A percentile compares a stretch with the other conserved stretches of the same genome.
These are phyloP conservation scores for Phycodurus eques DNA, from an alignment of 2,113 vertebrate species.

Conservation along the genomic window DNA sequence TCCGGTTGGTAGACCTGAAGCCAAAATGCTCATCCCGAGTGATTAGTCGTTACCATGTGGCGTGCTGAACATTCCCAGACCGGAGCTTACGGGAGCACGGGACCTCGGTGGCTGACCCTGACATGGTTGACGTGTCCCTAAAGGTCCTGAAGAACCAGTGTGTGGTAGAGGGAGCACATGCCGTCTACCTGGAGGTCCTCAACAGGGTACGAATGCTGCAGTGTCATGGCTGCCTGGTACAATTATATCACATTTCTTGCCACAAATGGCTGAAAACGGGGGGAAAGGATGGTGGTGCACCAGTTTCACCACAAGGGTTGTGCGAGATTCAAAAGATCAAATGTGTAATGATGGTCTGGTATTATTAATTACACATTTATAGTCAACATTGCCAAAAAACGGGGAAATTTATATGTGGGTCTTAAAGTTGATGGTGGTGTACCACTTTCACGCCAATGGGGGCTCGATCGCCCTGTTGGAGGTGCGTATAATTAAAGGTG, in stretches of 20 bases:
- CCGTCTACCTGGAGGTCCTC: slow-evolving; percentile 82
- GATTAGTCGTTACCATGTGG: not conserved
- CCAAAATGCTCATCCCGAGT: not conserved
- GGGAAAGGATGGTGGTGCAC: no score
- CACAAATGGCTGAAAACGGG: no score
- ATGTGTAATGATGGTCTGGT: no score
- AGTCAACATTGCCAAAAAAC: no score
- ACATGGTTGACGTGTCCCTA: slow-evolving; percentile 74
- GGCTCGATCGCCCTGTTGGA: no score
- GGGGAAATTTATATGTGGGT: no score
- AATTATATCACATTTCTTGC: not conserved
- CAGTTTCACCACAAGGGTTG: no score
- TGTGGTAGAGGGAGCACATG: slow-evolving; percentile 83
- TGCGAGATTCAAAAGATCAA: no score
- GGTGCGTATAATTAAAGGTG: no score
- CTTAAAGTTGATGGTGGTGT: no score
- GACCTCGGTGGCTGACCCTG: slow-evolving; percentile 70
- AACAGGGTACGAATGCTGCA: slow-evolving; percentile 78
- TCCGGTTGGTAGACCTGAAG: not conserved
- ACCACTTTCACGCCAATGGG: no score
- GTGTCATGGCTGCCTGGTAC: not conserved
- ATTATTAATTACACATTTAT: no score
- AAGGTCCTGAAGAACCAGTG: slow-evolving; percentile 86
- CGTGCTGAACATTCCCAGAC: slow-evolving; percentile 49
- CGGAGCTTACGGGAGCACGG: slow-evolving; percentile 67